These are phyloP conservation scores for Ophiodon elongatus DNA, from an alignment of 2,113 vertebrate genomes.

Conservation along the genomic window DNA sequence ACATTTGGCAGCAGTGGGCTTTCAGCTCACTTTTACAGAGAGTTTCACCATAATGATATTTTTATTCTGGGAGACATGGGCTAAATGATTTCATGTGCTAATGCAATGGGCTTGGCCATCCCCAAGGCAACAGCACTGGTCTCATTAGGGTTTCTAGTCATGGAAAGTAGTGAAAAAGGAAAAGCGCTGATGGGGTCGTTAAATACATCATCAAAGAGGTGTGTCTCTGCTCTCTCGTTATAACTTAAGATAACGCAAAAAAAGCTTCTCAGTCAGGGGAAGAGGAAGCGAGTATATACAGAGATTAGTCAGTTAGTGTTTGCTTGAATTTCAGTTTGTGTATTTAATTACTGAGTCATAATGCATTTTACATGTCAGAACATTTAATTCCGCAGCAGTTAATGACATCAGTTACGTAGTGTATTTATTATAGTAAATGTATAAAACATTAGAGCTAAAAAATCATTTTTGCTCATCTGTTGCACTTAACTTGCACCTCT, in stretches of 20 bases:
- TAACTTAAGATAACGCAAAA: constrained; percentile 61
- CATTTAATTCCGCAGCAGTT: constrained; percentile 42
- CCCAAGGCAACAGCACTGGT: constrained; percentile 64
- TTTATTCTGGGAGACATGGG: constrained; percentile 64
- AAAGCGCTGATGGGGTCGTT: constrained; percentile 66
- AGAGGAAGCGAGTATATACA: not conserved
- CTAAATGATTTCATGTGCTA: constrained; percentile 75
- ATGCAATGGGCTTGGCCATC: constrained; percentile 65
- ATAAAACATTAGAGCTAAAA: not conserved
- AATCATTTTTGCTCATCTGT: not conserved
- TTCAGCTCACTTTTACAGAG: constrained; percentile 40
- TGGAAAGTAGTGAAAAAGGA: constrained; percentile 65
- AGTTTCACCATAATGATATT: constrained; percentile 63
- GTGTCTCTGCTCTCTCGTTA: constrained; percentile 62
- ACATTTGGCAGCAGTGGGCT: constrained; percentile 12
- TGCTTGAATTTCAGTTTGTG: constrained; percentile 49
- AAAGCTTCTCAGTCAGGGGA: constrained; percentile 20
- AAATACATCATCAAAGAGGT: constrained; percentile 79
- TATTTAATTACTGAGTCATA: constrained; percentile 54
- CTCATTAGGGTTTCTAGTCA: constrained; percentile 78
- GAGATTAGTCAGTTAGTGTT: constrained; percentile 32
- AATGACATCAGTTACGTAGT: constrained; percentile 40
- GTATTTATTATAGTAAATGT: constrained; percentile 9
- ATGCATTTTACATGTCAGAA: constrained; percentile 41
- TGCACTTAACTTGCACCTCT: not conserved